Evolutionary conservation across 2,888 invertebrate genomes (phyloP).

Genomic region (Antheraea assamensis): DNA sequence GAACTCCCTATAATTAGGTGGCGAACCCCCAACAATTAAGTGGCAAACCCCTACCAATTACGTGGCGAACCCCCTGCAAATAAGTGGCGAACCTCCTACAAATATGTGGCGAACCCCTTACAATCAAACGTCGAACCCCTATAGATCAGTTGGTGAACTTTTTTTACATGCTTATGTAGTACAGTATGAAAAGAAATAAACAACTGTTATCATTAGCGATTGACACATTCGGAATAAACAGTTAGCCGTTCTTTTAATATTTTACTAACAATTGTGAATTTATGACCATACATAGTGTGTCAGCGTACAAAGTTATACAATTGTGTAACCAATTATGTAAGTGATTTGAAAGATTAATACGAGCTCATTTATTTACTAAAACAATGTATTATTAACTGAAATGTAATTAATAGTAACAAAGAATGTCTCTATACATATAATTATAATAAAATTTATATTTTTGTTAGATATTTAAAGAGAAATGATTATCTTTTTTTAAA

Average conservation of each 20-base stretch:
- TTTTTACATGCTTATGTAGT: not conserved
- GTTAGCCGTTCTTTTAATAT: not conserved
- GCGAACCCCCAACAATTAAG: too few relatives aligned
- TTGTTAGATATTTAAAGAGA: not conserved
- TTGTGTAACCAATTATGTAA: too few relatives aligned
- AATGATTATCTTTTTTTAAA: not conserved
- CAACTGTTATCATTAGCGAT: not conserved
- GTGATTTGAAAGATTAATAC: not conserved
- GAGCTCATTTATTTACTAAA: not conserved
- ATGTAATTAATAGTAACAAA: not conserved
- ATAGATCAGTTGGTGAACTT: not conserved
- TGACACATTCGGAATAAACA: not conserved
- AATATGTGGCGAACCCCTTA: too few relatives aligned
- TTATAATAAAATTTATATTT: not conserved
- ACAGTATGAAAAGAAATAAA: not conserved
- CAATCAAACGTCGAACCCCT: too few relatives aligned
- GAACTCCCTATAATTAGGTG: too few relatives aligned
- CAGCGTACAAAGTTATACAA: too few relatives aligned
- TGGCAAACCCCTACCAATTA: too few relatives aligned
- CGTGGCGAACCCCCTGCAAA: too few relatives aligned
- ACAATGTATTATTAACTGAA: constrained; percentile 5
- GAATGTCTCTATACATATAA: not conserved
- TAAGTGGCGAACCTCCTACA: too few relatives aligned
- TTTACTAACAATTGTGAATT: not conserved
- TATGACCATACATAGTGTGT: not conserved